Conservation (phyloP, 2,888 invertebrate species). For the Melanchra persicariae region DNA sequence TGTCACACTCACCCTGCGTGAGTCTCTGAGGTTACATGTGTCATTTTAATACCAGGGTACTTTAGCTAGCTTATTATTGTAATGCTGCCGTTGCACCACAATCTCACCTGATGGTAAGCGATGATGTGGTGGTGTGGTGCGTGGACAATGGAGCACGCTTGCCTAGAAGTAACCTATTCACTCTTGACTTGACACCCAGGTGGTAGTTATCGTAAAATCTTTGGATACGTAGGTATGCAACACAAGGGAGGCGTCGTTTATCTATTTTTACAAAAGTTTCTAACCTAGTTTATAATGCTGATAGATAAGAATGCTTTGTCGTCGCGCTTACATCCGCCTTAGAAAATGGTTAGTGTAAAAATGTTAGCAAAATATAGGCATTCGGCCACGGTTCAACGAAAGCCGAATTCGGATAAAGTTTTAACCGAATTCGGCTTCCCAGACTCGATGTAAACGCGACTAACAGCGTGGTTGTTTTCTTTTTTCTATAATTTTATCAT, state of each 20-base stretch:
- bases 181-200: neutral
- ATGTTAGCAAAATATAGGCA: slow-evolving; percentile 50
- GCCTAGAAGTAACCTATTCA: neutral
- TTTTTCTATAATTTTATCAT: slow-evolving; percentile 74
- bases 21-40: neutral
- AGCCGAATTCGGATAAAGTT: slow-evolving; percentile 46
- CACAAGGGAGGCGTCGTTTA: slow-evolving; percentile 48
- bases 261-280: slow-evolving; percentile 61
- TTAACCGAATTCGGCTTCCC: slow-evolving; percentile 44
- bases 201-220: neutral
- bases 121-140: neutral
- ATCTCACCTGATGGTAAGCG: neutral
- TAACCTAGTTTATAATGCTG: slow-evolving; percentile 61
- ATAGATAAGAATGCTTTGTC: slow-evolving; percentile 60
- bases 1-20: neutral
- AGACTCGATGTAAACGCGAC: slow-evolving; percentile 66
- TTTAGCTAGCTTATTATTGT: no score
- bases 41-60: neutral
- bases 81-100: neutral
- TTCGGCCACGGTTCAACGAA: slow-evolving; percentile 50
- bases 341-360: slow-evolving; percentile 63
- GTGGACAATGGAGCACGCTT: neutral
- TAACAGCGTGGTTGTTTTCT: slow-evolving; percentile 75
- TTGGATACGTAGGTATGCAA: slow-evolving; percentile 39
- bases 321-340: slow-evolving; percentile 61